A percentile compares a stretch with the other conserved stretches of the same genome.
phyloP scores from a whole-genome alignment of 2,888 invertebrate species.

The Microchrysa polita region DNA sequence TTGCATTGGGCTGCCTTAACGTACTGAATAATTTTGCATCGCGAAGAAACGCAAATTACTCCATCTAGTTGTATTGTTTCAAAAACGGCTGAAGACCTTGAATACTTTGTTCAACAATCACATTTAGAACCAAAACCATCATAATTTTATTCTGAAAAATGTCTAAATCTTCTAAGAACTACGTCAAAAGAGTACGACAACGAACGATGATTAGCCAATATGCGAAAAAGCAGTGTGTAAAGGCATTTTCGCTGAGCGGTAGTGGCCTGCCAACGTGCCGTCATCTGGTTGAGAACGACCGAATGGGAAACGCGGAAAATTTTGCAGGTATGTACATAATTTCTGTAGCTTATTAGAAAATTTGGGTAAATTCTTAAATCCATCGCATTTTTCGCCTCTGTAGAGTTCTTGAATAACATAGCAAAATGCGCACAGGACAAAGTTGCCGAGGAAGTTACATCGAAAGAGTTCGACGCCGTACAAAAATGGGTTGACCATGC shows the following conservation, averaged over 20 bases:
- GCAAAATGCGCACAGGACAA: slow-evolving; percentile 52
- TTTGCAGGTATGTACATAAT: not conserved
- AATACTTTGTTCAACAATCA: too few species aligned
- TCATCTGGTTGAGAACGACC: not conserved
- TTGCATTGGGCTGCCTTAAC: too few species aligned
- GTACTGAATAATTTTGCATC: too few species aligned
- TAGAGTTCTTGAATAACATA: slow-evolving; percentile 55
- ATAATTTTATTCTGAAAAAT: too few species aligned
- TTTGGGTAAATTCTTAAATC: too few species aligned
- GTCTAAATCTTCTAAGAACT: too few species aligned
- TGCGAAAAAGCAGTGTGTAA: not conserved
- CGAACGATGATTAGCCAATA: not conserved
- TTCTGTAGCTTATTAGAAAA: not conserved
- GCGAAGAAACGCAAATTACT: too few species aligned
- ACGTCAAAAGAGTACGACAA: too few species aligned
- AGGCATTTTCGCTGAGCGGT: not conserved
- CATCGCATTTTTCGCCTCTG: too few species aligned
- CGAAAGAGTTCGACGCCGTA: slow-evolving; percentile 56
- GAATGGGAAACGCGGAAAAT: not conserved
- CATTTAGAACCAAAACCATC: too few species aligned
- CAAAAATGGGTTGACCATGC: slow-evolving; percentile 57
- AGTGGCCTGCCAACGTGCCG: not conserved
- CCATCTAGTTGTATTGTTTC: too few species aligned
- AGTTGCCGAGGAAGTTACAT: slow-evolving; percentile 56
- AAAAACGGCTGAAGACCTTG: too few species aligned